A percentile compares a stretch with the other conserved stretches of the same genome.
Conservation (phyloP, 2,888 invertebrate species). For the Pilophorus perplexus region DNA sequence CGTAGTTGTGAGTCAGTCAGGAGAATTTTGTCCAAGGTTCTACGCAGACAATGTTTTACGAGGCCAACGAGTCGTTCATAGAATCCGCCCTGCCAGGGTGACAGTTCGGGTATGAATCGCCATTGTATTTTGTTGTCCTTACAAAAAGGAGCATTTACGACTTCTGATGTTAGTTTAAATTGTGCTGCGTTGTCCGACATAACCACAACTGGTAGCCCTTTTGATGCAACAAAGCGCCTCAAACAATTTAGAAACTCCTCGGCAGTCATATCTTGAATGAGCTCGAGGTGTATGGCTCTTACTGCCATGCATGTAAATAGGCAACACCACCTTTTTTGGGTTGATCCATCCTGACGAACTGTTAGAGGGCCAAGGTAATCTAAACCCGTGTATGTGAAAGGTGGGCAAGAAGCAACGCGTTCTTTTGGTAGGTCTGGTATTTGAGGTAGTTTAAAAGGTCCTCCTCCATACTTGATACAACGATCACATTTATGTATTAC, state of each 20-base stretch:
- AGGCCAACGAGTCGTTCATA: conserved; percentile 16
- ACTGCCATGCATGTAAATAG: not conserved
- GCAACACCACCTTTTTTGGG: not conserved
- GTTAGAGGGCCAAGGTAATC: conserved; percentile 35
- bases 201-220: conserved; percentile 2
- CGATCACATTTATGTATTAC: not conserved
- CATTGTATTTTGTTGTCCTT: conserved; percentile 3
- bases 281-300: conserved; percentile 25
- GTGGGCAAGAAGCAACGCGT: not conserved
- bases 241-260: conserved; percentile 1
- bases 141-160: not conserved
- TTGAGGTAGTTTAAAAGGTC: conserved; percentile 21
- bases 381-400: conserved; percentile 33
- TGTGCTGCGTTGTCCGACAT: conserved; percentile 22
- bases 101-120: conserved; percentile 21
- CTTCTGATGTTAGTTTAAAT: not conserved
- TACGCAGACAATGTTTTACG: conserved; percentile 9
- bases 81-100: conserved; percentile 28
- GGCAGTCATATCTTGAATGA: conserved; percentile 1
- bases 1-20: not conserved
- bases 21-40: not conserved
- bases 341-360: not conserved
- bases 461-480: conserved; percentile 32
- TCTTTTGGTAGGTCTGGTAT: conserved; percentile 22
- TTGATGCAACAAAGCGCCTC: not conserved